phyloP scores from a whole-genome alignment of 2,888 invertebrate species.

The Acleris sparsana region DNA sequence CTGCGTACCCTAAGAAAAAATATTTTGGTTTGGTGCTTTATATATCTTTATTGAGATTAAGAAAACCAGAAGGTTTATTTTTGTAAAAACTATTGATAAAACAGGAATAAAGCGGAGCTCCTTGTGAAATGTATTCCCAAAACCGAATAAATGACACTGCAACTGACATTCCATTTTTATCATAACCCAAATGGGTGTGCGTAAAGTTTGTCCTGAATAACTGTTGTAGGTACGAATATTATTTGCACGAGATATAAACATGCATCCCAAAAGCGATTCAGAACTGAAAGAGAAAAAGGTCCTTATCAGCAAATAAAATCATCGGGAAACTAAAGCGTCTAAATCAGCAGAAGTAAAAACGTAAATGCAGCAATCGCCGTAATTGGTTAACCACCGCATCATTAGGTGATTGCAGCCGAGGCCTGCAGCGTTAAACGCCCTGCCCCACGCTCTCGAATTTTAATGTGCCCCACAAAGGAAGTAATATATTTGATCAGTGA shows the following conservation, averaged over 20 bases:
- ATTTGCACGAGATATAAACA: too few species aligned
- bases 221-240: too few species aligned
- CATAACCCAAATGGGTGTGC: too few species aligned
- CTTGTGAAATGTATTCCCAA: too few species aligned
- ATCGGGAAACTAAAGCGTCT: constrained; percentile 50
- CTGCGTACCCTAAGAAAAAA: constrained; percentile 2
- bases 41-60: background rate
- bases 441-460: constrained; percentile 14
- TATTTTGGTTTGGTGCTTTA: background rate
- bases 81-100: background rate
- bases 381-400: constrained; percentile 78
- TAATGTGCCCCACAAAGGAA: constrained; percentile 5
- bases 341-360: constrained; percentile 71
- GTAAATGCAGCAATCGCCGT: constrained; percentile 67
- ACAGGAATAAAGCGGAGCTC: too few species aligned
- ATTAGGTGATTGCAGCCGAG: constrained; percentile 78
- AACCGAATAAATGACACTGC: too few species aligned
- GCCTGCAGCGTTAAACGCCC: constrained; percentile 37
- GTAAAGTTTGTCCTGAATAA: too few species aligned
- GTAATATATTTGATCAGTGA: constrained; percentile 8
- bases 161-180: too few species aligned
- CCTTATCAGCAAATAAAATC: constrained; percentile 41
- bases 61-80: background rate
- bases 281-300: background rate
- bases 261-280: too few species aligned